Evolutionary conservation across 2,797 vertebrate genomes (phyloP).

Genomic region (Lindbergichthys nudifrons): DNA sequence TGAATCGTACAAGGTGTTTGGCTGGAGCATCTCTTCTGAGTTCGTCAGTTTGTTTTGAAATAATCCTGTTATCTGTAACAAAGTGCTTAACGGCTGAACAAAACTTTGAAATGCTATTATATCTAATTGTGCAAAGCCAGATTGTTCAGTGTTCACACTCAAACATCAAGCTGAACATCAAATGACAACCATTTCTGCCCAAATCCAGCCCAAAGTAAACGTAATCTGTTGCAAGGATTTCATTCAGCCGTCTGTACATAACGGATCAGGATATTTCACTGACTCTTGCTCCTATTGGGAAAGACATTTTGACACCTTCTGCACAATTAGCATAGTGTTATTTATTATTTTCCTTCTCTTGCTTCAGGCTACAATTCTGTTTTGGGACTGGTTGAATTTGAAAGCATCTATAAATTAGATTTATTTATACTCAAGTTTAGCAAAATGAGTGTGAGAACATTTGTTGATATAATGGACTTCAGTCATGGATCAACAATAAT

Average conservation of each 20-base stretch:
- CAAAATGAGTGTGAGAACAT: conserved; percentile 11
- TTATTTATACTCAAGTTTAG: conserved; percentile 16
- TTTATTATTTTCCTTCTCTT: conserved; percentile 7
- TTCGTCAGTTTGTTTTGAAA: not conserved
- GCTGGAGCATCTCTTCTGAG: not conserved
- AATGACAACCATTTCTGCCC: not conserved
- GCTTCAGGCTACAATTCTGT: conserved; percentile 5
- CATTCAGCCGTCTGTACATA: not conserved
- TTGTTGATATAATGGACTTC: conserved; percentile 30
- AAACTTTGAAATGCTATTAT: not conserved
- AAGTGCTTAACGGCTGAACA: not conserved
- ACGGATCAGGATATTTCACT: not conserved
- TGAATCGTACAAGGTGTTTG: not conserved
- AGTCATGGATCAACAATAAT: conserved; percentile 48
- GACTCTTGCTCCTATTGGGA: not conserved
- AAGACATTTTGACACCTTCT: conserved; percentile 1
- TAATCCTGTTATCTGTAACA: not conserved
- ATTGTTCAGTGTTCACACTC: not conserved
- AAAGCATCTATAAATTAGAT: conserved; percentile 34
- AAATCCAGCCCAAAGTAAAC: not conserved
- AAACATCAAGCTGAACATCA: not conserved
- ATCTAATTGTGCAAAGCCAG: not conserved
- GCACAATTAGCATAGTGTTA: not conserved
- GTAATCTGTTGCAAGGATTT: not conserved
- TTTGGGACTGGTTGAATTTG: conserved; percentile 4